A percentile compares a stretch with the other conserved stretches of the same genome.
Evolutionary conservation across 2,797 vertebrate species (phyloP).

Genomic region (Phataginus tricuspis): DNA sequence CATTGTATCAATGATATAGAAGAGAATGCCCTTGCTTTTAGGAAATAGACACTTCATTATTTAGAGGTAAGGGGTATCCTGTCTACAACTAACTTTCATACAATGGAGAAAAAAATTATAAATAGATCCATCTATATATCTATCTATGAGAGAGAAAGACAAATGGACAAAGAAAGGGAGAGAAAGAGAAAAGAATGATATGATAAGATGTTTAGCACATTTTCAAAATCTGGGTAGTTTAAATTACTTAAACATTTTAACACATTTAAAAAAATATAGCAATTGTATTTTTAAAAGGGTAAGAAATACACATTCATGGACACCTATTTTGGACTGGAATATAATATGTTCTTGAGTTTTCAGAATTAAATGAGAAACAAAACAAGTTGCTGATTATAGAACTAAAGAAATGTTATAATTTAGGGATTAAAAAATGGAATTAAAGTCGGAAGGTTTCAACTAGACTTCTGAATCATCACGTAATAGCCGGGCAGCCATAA

Average conservation of each 20-base stretch:
- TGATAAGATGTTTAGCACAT: background rate
- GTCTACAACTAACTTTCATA: background rate
- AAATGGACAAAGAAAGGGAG: background rate
- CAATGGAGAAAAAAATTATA: background rate
- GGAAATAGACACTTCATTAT: background rate
- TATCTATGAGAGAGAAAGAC: rapidly evolving
- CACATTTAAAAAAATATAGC: background rate
- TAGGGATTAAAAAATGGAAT: background rate
- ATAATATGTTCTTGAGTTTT: background rate
- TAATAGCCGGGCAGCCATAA: background rate
- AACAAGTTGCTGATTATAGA: background rate
- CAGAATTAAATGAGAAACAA: background rate
- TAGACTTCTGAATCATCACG: background rate
- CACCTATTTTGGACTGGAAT: background rate
- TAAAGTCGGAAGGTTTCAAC: background rate
- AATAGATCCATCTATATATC: background rate
- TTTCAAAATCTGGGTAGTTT: background rate
- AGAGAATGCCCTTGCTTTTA: background rate
- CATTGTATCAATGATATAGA: background rate
- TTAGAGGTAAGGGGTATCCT: background rate
- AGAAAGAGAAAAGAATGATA: background rate
- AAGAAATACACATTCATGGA: background rate
- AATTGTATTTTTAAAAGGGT: background rate
- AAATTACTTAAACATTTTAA: background rate
- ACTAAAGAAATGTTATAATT: background rate